phyloP scores from a whole-genome alignment of 2,113 vertebrate genomes.

The Barnardius zonarius region DNA sequence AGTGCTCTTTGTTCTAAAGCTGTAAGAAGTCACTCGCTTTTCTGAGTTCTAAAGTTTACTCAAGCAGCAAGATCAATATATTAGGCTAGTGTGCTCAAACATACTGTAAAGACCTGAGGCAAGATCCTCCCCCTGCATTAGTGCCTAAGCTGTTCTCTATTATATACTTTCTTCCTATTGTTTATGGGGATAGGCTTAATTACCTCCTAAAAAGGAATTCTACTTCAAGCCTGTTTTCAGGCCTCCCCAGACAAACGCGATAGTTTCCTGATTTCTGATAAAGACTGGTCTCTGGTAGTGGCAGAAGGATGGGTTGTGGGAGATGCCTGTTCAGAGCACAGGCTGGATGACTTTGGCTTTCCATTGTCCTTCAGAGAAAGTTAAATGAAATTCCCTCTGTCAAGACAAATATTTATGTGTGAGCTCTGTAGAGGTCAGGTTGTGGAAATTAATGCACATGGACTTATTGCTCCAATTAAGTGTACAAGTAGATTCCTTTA shows the following conservation, averaged over 20 bases:
- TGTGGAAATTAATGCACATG: not conserved
- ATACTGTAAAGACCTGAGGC: not conserved
- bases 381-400: not conserved
- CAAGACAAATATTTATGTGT: not conserved
- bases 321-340: not conserved
- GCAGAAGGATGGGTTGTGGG: not conserved
- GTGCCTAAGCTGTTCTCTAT: not conserved
- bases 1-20: not conserved
- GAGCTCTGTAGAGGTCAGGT: not conserved
- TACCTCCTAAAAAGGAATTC: not conserved
- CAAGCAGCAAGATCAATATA: not conserved
- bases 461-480: not conserved
- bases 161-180: not conserved
- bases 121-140: not conserved
- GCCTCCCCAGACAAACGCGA: not conserved
- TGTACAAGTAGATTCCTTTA: not conserved
- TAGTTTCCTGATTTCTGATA: not conserved
- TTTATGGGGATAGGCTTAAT: not conserved
- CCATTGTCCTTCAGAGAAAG: not conserved
- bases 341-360: not conserved
- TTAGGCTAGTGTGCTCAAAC: not conserved
- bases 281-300: not conserved
- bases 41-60: not conserved
- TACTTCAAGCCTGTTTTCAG: not conserved
- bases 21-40: not conserved